Base-by-base conservation (phyloP, 2,888 invertebrate genomes). In the Dione vanillae region DNA sequence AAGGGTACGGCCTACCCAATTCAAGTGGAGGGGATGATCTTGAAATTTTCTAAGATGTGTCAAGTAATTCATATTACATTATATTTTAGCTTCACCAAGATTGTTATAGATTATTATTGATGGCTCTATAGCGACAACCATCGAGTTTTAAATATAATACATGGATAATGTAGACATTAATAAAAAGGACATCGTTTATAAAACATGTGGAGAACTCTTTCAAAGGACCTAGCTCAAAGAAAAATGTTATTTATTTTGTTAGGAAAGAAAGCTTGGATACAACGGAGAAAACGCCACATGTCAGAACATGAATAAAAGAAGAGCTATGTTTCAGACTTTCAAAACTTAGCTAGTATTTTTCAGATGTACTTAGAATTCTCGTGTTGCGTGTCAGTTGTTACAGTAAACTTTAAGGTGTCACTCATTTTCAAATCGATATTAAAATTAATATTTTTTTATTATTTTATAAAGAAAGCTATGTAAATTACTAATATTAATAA, bases 201-300 rank as follows among this genome's bases (percentile, higher is more conserved):
- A 92, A 87, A 90, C 91, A 92, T 91, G 82, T 86, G 85, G 79
- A 82, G 84, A 85, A 85, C 82, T 77, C 83, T 90, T 90, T 91
- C 90, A 92, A 91, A 92, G 91, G 89, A 91, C 85, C 83, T 85
- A 88, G 89, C 89, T 92, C 85, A 86, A 86, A 89, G 91, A 88
- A 90, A 90, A 79, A 90, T 87, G 90, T 90, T 91, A 88, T 93
- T 93, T 93, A 92, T 92, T 93, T 92, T 90, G 91, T 92, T 92
- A 88, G 80, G 81, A 82, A 91, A 92, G 91, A 92, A 92, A 92
- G 90, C 87, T 83, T 89, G 90, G 86, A 86, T 85, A 92, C 90
- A 88, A 87, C 87, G 84, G 79, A 81, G 87, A 85, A 76, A 75
- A 86, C 87, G 88, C 91, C 92, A 92, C 91, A 92, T 92, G 92